Base-by-base conservation (phyloP, 2,113 vertebrate genomes). In the Pavo muticus region DNA sequence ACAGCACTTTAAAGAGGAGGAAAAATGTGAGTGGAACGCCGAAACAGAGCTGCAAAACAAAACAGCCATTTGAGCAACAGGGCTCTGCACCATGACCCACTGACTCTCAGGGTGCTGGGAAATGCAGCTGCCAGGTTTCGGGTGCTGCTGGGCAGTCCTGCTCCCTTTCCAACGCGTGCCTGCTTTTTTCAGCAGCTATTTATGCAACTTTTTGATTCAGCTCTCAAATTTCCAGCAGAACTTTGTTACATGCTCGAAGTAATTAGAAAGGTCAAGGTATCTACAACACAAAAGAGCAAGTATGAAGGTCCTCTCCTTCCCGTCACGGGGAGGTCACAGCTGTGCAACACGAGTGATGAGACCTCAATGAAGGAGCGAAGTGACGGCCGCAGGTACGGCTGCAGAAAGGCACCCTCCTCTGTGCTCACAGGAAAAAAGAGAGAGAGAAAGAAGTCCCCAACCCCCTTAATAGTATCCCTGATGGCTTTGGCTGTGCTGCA, bases 321-420 rank as follows among this genome's bases (percentile, higher is more conserved):
- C 42, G 37, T 30, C 75, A 57, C 29, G 57, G 14, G 10, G 87
- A 56, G 86, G 90, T 54, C 90, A 60, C 4, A 0, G 37, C 3
- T 64, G 57, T 40, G 47, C 75, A 47, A 52, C 45, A 16, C 0
- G 13, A 60, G 16, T 50, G 71, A 60, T 20, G 76, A 32, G 80
- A 9, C 67, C 32, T 21, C 81, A 29, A 4, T 8, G 37, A 4
- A 35, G 29, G n/a, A 37, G 45, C 4, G 17, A 13, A 9, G 77
- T 0, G 12, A 18, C 5, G 32, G 44, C 63, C 0, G 0, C 1
- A 2, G 44, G 63, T 27, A 23, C 2, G 1, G 65, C 39, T 25
- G 54, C 18, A 35, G 14, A 29, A 42, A 39, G 44, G 15, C 27
- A 32, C 30, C 67, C 48, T 27, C 30, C 10, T 3, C 6, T 3